Percentiles rank a stretch among this genome's conserved stretches.
Evolutionary conservation across 2,113 vertebrate genomes (phyloP).

Genomic region (Ctenodactylus gundi): DNA sequence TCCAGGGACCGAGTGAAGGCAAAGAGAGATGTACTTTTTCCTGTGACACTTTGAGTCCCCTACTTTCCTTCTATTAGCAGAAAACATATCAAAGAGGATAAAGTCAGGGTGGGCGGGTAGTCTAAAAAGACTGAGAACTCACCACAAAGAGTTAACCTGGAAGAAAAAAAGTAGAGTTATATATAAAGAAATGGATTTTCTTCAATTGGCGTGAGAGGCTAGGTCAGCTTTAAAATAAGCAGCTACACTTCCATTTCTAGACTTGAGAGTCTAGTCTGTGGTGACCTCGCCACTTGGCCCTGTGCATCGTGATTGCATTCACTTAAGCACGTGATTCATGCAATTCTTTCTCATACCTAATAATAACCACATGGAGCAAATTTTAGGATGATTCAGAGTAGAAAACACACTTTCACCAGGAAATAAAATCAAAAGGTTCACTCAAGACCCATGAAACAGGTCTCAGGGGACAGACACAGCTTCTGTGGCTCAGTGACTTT

Average conservation of each 20-base stretch:
- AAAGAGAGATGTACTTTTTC: not conserved
- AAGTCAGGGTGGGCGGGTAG: no score
- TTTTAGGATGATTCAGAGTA: not conserved
- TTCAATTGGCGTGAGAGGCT: not conserved
- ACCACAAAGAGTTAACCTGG: not conserved
- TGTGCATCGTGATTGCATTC: not conserved
- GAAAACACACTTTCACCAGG: constrained; percentile 7
- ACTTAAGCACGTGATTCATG: not conserved
- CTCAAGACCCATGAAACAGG: not conserved
- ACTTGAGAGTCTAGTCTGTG: not conserved
- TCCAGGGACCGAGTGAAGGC: not conserved
- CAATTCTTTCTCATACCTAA: constrained; percentile 13
- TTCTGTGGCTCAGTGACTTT: not conserved
- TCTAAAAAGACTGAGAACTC: not conserved
- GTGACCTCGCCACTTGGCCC: not conserved
- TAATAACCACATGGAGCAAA: not conserved
- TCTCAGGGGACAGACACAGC: not conserved
- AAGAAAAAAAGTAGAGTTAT: not conserved
- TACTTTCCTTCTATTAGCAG: not conserved
- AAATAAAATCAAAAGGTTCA: not conserved
- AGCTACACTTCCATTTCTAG: not conserved
- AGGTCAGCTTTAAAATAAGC: not conserved
- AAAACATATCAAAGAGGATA: not conserved
- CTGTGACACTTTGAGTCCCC: not conserved
- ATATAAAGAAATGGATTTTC: not conserved